Evolutionary conservation across 2,113 vertebrate species (phyloP).

Genomic region (Pachyramphus minor): DNA sequence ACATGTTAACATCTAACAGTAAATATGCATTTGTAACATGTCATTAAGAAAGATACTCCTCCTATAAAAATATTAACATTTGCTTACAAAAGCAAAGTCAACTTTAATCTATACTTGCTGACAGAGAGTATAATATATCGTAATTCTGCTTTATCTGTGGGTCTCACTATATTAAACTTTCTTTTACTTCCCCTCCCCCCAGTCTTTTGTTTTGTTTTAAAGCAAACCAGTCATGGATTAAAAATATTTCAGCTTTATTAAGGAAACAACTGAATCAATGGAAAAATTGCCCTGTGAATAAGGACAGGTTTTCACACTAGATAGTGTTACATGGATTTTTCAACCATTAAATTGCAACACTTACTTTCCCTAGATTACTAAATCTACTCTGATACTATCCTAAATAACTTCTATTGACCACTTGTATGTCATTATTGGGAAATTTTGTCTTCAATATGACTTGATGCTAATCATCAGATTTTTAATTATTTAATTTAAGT

Average conservation of each 20-base stretch:
- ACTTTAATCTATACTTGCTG: constrained; percentile 23
- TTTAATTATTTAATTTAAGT: not conserved
- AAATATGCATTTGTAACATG: constrained; percentile 10
- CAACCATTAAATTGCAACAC: not conserved
- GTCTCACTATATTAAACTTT: not conserved
- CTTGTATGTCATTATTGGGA: not conserved
- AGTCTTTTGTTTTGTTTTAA: not conserved
- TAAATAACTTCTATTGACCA: not conserved
- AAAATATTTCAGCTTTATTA: constrained; percentile 37
- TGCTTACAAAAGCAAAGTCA: constrained; percentile 11
- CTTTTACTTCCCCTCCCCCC: not conserved
- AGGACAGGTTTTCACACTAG: not conserved
- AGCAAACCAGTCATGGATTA: not conserved
- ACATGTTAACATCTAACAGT: constrained; percentile 4
- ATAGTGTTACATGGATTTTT: not conserved
- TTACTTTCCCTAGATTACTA: not conserved
- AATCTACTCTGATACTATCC: not conserved
- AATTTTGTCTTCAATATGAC: not conserved
- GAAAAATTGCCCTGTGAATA: not conserved
- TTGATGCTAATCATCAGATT: not conserved
- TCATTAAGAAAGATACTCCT: not conserved
- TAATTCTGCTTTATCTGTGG: not conserved
- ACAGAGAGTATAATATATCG: constrained; percentile 36
- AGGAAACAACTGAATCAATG: not conserved
- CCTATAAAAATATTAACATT: not conserved